A percentile compares a stretch with the other conserved stretches of the same genome.
These are phyloP conservation scores for Capreolus pygargus DNA, from an alignment of 2,113 vertebrate species.

Conservation along the genomic window DNA sequence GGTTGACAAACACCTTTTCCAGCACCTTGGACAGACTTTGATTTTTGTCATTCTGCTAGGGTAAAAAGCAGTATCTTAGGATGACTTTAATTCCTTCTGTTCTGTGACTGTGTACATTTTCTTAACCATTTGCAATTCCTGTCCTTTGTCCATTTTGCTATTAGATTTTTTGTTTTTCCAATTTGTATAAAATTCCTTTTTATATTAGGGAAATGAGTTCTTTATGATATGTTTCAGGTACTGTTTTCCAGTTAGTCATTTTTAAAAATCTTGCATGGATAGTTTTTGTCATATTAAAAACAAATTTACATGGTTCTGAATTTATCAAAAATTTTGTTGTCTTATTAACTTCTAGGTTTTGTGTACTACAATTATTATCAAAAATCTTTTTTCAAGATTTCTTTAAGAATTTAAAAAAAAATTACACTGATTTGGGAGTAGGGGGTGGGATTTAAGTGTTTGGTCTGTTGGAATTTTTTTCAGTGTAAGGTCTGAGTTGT, in stretches of 20 bases:
- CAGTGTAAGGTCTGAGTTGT: neutral
- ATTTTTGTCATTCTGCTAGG: neutral
- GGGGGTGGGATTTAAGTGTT: neutral
- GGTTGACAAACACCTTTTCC: neutral
- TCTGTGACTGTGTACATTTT: neutral
- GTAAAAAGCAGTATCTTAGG: neutral
- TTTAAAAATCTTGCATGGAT: neutral
- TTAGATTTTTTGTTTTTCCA: neutral
- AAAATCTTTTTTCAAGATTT: neutral
- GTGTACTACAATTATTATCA: neutral
- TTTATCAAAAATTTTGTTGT: neutral
- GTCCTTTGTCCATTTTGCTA: neutral
- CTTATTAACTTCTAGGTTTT: neutral
- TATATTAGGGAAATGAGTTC: neutral
- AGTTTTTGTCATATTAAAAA: neutral
- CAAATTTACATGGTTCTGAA: neutral
- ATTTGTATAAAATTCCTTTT: neutral
- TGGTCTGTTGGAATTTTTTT: neutral
- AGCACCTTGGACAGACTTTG: neutral
- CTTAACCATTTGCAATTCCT: neutral
- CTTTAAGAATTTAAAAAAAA: neutral
- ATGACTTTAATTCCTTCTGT: neutral
- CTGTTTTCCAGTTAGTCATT: neutral
- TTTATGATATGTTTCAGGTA: neutral
- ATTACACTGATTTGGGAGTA: neutral